Percentiles rank a stretch among this genome's conserved stretches.
These are phyloP conservation scores for Dicranocentrus wangi DNA, from an alignment of 2,888 invertebrate species.

Conservation along the genomic window DNA sequence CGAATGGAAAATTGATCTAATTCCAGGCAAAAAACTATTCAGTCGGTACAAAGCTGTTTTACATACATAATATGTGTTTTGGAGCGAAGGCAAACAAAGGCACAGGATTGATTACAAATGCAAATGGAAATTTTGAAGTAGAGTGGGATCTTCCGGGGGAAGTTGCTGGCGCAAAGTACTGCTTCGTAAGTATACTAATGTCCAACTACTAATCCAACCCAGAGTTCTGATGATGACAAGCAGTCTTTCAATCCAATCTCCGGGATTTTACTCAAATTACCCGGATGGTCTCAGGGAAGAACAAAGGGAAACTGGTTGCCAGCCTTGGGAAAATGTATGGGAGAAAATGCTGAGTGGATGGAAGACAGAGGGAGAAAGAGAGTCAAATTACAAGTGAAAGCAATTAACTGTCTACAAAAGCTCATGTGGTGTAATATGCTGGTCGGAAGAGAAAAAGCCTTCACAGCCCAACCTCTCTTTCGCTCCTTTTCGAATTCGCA, in stretches of 20 bases:
- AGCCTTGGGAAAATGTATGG: not conserved
- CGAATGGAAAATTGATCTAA: constrained; percentile 25
- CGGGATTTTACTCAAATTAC: constrained; percentile 42
- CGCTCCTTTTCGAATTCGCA: not conserved
- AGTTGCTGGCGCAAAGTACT: not conserved
- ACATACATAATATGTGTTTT: constrained; percentile 10
- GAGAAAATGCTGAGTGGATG: not conserved
- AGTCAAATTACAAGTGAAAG: constrained; percentile 51
- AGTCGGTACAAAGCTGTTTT: not conserved
- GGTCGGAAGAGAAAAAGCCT: constrained; percentile 21
- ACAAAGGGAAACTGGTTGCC: constrained; percentile 13
- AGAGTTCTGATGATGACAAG: constrained; percentile 27
- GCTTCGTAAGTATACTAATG: not conserved
- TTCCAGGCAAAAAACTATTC: constrained; percentile 2
- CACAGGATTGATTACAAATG: constrained; percentile 47
- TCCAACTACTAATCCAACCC: constrained; percentile 23
- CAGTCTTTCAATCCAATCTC: constrained; percentile 38
- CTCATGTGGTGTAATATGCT: constrained; percentile 29
- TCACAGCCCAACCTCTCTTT: constrained; percentile 1
- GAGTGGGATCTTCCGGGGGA: not conserved
- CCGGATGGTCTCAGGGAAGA: constrained; percentile 33
- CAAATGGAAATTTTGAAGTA: constrained; percentile 47
- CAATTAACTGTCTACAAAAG: constrained; percentile 34
- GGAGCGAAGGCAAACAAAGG: constrained; percentile 30
- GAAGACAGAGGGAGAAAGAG: not conserved